Percentiles rank a stretch among this genome's conserved stretches.
phyloP scores from a whole-genome alignment of 1,140 invertebrate genomes.

The Drosophila malerkotliana region DNA sequence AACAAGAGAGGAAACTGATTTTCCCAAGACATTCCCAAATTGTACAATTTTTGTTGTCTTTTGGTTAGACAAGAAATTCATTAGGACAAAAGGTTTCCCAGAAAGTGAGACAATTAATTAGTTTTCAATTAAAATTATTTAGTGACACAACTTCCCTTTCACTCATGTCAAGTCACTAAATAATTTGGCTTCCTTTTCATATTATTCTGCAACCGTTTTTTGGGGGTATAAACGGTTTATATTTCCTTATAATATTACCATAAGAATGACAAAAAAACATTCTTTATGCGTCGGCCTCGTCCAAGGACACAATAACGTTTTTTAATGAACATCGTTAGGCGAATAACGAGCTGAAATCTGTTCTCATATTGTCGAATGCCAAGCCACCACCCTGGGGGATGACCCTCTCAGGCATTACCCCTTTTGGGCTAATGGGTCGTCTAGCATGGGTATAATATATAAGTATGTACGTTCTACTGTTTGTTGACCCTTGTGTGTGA shows the following conservation, averaged over 20 bases:
- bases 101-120: too few relatives aligned
- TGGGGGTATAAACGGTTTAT: slow-evolving; percentile 16
- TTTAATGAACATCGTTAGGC: slow-evolving; percentile 52
- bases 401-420: slow-evolving; percentile 2
- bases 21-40: neutral
- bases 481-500: slow-evolving; percentile 57
- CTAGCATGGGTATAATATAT: too few relatives aligned
- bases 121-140: too few relatives aligned
- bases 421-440: slow-evolving; percentile 10
- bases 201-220: too few relatives aligned
- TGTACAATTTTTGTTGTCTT: too few relatives aligned
- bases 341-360: slow-evolving; percentile 48
- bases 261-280: neutral
- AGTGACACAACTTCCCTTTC: too few relatives aligned
- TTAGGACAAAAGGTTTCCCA: neutral
- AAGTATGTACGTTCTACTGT: neutral
- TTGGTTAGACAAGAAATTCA: neutral
- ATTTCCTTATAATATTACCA: slow-evolving; percentile 33
- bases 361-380: slow-evolving; percentile 43
- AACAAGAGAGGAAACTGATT: neutral
- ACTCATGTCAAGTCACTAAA: too few relatives aligned
- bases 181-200: too few relatives aligned
- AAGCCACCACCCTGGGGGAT: too few relatives aligned
- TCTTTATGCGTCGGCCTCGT: neutral
- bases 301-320: slow-evolving; percentile 39